A percentile compares a stretch with the other conserved stretches of the same genome.
Conservation (phyloP, 2,113 vertebrate species). For the Apodemus speciosus region DNA sequence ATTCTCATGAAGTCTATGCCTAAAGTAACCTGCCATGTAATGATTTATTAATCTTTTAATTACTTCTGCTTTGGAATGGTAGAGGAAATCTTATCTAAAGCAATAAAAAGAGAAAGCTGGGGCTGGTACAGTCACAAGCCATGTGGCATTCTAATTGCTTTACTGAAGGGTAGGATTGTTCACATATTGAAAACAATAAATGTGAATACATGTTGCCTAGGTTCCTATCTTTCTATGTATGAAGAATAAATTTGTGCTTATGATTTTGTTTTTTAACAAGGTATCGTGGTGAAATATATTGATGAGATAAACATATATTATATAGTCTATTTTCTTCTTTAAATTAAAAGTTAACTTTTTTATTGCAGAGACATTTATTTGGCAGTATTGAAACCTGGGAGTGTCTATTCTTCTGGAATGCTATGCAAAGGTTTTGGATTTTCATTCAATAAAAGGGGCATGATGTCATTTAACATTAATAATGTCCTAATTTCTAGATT, state of each 20-base stretch:
- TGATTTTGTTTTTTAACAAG: not conserved
- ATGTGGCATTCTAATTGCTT: not conserved
- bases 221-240: not conserved
- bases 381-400: not conserved
- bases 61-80: not conserved
- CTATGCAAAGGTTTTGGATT: not conserved
- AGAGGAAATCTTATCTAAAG: not conserved
- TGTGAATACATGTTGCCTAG: not conserved
- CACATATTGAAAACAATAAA: not conserved
- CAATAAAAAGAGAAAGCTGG: not conserved
- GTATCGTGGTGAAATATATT: not conserved
- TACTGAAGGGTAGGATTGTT: not conserved
- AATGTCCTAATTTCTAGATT: slow-evolving; percentile 62
- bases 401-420: not conserved
- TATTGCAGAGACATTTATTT: not conserved
- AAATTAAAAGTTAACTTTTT: slow-evolving; percentile 13
- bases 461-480: slow-evolving; percentile 70
- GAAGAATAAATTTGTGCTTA: not conserved
- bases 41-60: not conserved
- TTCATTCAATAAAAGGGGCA: slow-evolving; percentile 53
- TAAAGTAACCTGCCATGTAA: not conserved
- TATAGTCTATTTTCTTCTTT: not conserved
- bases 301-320: not conserved
- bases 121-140: not conserved
- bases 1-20: not conserved